Base-by-base conservation (phyloP, 2,113 vertebrate genomes). In the Geococcyx californianus region DNA sequence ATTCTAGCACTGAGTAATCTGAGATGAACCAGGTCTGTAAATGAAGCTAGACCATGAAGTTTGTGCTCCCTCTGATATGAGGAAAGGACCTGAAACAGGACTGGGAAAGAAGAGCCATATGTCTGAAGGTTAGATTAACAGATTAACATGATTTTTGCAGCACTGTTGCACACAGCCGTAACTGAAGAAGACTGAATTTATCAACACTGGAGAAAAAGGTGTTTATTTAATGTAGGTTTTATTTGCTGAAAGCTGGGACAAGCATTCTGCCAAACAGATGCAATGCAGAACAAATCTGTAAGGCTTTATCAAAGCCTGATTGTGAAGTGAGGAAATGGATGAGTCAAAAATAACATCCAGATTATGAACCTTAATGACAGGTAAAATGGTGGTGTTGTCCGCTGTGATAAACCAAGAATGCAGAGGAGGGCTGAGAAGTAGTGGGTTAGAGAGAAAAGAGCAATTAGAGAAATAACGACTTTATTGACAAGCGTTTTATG, bases 251-350 rank as follows among this genome's bases (percentile, higher is more conserved):
- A 72, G 9, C 20, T 42, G n/a, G 28, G 47, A 24, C 24, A 54
- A 60, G 49, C 59, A 75, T 84, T 77, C 52, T 90, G 60, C 38
- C 13, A 14, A 13, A 88, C 47, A 84, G 38, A 36, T 55, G 31
- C 13, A 47, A 33, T 44, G 52, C 34, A 81, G 26, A 70, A 44
- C 13, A 74, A 55, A 13, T 42, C 34, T 64, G 18, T 52, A 64
- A 52, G 62, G 52, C 16, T 87, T 84, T 25, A 20, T 64, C 28
- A 80, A 36, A 91, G n/a, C 9, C 70, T 85, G 24, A 73, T 26
- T 45, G 36, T 26, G 55, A 77, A 28, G 26, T 0, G 1, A 68
- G 49, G 26, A 82, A 54, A 69, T 0, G 2, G 13, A n/a, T 42
- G 3, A 70, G 17, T 62, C 2, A 54, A 67, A 92, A 72, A 47